Percentiles rank a stretch among this genome's conserved stretches.
These are phyloP conservation scores for Heliconius ismenius DNA, from an alignment of 2,888 invertebrate species.

Conservation along the genomic window DNA sequence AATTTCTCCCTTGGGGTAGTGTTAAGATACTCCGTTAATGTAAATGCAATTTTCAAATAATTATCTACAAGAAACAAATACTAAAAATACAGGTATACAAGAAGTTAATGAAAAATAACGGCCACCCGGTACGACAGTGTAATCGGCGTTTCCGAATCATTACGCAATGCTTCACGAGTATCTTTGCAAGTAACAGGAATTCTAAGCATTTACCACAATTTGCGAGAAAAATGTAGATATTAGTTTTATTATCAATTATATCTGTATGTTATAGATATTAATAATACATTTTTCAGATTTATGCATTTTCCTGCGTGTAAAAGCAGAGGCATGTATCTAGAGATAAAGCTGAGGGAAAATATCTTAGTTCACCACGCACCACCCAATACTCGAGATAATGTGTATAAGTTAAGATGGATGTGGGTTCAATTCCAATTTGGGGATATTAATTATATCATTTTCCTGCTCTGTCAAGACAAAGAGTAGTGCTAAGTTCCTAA, in stretches of 20 bases:
- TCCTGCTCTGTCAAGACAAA: too few species aligned
- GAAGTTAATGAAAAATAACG: constrained; percentile 26
- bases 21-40: neutral
- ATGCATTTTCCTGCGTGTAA: too few species aligned
- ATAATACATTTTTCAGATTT: too few species aligned
- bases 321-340: too few species aligned
- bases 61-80: neutral
- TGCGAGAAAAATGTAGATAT: neutral
- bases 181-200: constrained; percentile 22
- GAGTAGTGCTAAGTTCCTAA: too few species aligned
- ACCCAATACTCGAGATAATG: too few species aligned
- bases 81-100: constrained; percentile 4
- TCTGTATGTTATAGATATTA: neutral
- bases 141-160: constrained; percentile 58
- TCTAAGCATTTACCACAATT: constrained; percentile 27
- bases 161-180: constrained; percentile 53
- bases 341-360: too few species aligned
- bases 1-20: too few species aligned
- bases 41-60: neutral
- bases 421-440: too few species aligned
- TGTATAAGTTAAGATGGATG: too few species aligned
- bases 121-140: constrained; percentile 45
- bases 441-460: too few species aligned
- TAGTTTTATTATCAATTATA: neutral
- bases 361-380: too few species aligned